These are phyloP conservation scores for Caenorhabditis tropicalis DNA, from an alignment of 1,140 invertebrate species.

Conservation along the genomic window DNA sequence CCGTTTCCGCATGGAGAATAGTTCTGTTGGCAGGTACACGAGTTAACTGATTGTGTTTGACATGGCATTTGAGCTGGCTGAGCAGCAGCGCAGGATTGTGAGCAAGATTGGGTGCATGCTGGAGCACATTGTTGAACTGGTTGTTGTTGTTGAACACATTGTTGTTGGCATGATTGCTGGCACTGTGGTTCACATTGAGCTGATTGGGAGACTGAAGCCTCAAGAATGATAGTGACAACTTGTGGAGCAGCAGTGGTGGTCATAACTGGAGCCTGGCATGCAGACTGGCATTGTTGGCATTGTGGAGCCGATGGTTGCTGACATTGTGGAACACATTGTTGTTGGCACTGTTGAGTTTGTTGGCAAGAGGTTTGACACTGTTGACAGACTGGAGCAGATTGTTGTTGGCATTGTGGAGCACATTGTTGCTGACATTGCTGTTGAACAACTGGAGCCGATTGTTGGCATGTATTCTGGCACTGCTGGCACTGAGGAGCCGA, in stretches of 20 bases:
- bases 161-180: slow-evolving; percentile 41
- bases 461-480: slow-evolving; percentile 48
- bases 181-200: slow-evolving; percentile 43
- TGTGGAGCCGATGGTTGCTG: slow-evolving; percentile 26
- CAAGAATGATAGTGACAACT: neutral
- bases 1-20: slow-evolving; percentile 48
- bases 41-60: slow-evolving; percentile 6
- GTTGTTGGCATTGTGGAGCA: slow-evolving; percentile 40
- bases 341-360: slow-evolving; percentile 12
- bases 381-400: slow-evolving; percentile 30
- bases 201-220: slow-evolving; percentile 35
- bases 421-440: slow-evolving; percentile 47
- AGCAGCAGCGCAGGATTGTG: slow-evolving; percentile 15
- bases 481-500: slow-evolving; percentile 36
- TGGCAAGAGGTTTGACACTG: slow-evolving; percentile 41
- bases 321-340: slow-evolving; percentile 31
- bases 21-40: slow-evolving; percentile 39
- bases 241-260: slow-evolving; percentile 33
- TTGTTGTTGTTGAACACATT: slow-evolving; percentile 51
- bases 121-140: slow-evolving; percentile 39
- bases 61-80: slow-evolving; percentile 28
- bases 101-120: slow-evolving; percentile 45
- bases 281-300: slow-evolving; percentile 47
- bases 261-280: slow-evolving; percentile 1
- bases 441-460: slow-evolving; percentile 11